Conservation (phyloP, 2,888 invertebrate genomes). For the Spisula solida region DNA sequence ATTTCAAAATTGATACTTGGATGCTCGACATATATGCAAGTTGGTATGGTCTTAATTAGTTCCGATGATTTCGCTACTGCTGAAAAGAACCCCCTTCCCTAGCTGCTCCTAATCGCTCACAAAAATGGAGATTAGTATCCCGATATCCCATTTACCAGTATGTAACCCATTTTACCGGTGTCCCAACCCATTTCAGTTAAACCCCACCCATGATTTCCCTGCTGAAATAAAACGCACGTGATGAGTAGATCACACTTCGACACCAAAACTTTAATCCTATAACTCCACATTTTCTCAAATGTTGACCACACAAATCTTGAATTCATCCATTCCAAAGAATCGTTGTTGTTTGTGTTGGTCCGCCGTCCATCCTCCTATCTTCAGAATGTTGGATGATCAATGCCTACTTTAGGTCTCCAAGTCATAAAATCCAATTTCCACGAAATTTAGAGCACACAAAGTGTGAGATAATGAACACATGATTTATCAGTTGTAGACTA, state of each 20-base stretch:
- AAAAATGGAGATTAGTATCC: not conserved
- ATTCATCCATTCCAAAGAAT: not conserved
- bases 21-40: too few species aligned
- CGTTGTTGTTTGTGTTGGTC: not conserved
- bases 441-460: not conserved
- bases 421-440: not conserved
- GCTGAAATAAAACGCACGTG: not conserved
- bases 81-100: slow-evolving; percentile 6
- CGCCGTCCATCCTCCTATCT: not conserved
- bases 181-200: not conserved
- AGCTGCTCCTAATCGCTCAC: not conserved
- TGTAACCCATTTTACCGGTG: not conserved
- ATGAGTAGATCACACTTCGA: not conserved
- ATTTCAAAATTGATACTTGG: too few species aligned
- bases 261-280: not conserved
- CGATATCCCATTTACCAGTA: not conserved
- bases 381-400: not conserved
- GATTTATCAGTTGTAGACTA: slow-evolving; percentile 39
- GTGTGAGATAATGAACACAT: slow-evolving; percentile 38
- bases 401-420: not conserved
- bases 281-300: not conserved
- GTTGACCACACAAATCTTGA: not conserved
- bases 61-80: not conserved
- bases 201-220: not conserved
- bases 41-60: too few species aligned